Percentiles rank a stretch among this genome's conserved stretches.
phyloP scores from a whole-genome alignment of 2,113 vertebrate genomes.

The Laticauda colubrina region DNA sequence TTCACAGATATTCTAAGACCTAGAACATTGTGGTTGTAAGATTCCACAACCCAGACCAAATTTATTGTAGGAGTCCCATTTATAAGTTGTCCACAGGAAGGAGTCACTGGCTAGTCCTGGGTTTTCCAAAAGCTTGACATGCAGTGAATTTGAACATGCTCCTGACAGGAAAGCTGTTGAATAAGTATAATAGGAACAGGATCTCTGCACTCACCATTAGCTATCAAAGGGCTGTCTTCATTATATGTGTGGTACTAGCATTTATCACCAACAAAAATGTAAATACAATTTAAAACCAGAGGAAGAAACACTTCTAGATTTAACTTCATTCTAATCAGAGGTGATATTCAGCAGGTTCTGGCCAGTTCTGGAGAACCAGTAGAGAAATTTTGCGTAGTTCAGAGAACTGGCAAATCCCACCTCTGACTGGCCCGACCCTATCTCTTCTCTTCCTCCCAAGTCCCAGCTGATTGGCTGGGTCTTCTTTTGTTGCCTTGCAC shows the following conservation, averaged over 20 bases:
- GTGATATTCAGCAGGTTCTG: too few species aligned
- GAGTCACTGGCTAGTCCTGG: background rate
- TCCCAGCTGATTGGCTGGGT: too few species aligned
- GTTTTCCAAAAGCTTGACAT: background rate
- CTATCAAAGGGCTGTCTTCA: conserved; percentile 3
- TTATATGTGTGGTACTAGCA: background rate
- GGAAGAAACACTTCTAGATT: background rate
- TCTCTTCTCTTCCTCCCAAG: too few species aligned
- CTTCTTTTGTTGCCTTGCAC: too few species aligned
- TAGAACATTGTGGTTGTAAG: background rate
- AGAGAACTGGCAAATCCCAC: too few species aligned
- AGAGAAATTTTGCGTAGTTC: too few species aligned
- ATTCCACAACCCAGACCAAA: background rate
- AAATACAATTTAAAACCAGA: background rate
- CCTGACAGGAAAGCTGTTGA: background rate
- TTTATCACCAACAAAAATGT: background rate
- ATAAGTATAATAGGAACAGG: background rate
- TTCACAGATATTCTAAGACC: background rate
- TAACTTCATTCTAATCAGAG: background rate
- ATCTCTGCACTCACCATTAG: conserved; percentile 8
- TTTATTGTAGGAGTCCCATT: background rate
- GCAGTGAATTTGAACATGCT: background rate
- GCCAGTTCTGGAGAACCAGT: too few species aligned
- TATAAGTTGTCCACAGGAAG: background rate
- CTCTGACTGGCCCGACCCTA: too few species aligned